A percentile compares a stretch with the other conserved stretches of the same genome.
phyloP scores from a whole-genome alignment of 2,113 vertebrate genomes.

The Balaeniceps rex region DNA sequence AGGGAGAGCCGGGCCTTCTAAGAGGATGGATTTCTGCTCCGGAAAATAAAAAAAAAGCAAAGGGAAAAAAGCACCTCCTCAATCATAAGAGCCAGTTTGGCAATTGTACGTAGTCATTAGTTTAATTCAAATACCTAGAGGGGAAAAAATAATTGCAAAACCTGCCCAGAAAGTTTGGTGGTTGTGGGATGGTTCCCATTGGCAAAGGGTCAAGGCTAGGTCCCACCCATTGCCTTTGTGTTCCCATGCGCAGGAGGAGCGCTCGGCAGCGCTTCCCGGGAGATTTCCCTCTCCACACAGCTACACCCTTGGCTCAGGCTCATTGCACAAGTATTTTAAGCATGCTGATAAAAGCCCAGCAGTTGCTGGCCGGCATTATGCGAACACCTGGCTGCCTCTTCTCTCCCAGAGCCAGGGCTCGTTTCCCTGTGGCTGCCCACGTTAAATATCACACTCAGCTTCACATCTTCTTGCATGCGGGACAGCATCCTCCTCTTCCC shows the following conservation, averaged over 20 bases:
- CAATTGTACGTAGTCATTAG: constrained; percentile 38
- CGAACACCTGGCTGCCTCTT: not conserved
- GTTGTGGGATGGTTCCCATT: constrained; percentile 43
- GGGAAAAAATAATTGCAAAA: constrained; percentile 51
- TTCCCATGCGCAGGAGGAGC: constrained; percentile 48
- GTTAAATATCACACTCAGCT: fast-evolving
- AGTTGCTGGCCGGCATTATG: not conserved
- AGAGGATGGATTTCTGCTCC: not conserved
- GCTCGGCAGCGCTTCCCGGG: not conserved
- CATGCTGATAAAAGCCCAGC: constrained; percentile 26
- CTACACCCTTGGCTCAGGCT: not conserved
- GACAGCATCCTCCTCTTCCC: not conserved
- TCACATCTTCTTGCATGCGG: not conserved
- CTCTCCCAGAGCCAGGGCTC: not conserved
- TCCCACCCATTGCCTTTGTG: constrained; percentile 35
- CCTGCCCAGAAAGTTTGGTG: constrained; percentile 48
- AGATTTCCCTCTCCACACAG: constrained; percentile 9
- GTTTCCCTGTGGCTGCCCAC: not conserved
- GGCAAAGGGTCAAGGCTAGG: constrained; percentile 40
- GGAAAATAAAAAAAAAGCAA: not conserved
- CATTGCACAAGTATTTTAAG: constrained; percentile 61
- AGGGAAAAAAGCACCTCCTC: not conserved
- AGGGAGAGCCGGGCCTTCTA: not conserved
- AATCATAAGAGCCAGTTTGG: constrained; percentile 45
- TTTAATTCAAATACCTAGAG: constrained; percentile 56